Conservation (phyloP, 2,888 invertebrate species). For the Lissonota sp. region DNA sequence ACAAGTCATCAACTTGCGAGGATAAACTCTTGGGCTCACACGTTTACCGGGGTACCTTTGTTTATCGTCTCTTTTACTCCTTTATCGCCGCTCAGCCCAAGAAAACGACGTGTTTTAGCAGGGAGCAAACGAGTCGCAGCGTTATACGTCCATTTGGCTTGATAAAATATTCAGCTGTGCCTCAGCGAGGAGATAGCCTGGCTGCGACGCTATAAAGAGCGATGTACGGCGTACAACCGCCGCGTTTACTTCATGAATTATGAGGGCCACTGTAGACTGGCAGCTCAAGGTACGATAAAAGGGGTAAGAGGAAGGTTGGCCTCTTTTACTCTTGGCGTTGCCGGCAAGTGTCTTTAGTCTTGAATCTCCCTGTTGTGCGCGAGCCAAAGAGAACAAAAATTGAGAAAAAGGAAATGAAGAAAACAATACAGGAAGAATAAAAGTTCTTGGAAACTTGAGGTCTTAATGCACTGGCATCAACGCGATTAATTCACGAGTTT, state of each 20-base stretch:
- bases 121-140: conserved; percentile 30
- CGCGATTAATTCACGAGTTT: too few relatives aligned
- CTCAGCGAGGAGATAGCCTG: conserved; percentile 17
- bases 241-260: conserved; percentile 50
- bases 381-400: too few relatives aligned
- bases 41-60: not conserved
- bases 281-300: conserved; percentile 1
- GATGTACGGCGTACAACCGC: not conserved
- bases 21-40: too few relatives aligned
- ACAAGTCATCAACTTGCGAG: too few relatives aligned
- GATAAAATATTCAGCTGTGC: conserved; percentile 61
- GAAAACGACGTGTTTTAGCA: conserved; percentile 21
- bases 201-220: not conserved
- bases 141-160: conserved; percentile 58
- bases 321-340: conserved; percentile 19
- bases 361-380: not conserved
- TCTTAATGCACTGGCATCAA: too few relatives aligned
- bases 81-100: not conserved
- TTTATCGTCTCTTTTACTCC: conserved; percentile 14
- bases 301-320: not conserved
- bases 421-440: too few relatives aligned
- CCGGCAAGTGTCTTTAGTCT: not conserved
- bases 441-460: too few relatives aligned
- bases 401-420: too few relatives aligned
- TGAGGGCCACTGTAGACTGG: conserved; percentile 18